Evolutionary conservation across 2,888 invertebrate genomes (phyloP), one percentile per base, ranked within the genome.

Genomic region (Trissolcus brochymenae): DNA sequence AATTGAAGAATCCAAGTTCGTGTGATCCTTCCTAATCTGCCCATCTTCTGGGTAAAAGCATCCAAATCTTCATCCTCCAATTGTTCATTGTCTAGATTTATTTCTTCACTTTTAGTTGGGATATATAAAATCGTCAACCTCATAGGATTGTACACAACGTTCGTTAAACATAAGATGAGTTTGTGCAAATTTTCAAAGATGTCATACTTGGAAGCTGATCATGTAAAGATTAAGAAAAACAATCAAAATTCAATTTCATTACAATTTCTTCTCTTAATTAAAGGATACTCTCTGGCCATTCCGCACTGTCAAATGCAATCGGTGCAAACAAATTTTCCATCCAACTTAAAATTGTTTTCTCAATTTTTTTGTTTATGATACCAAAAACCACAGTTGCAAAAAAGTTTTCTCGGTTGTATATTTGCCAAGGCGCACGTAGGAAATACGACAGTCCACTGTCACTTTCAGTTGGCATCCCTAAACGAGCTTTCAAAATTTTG

Each of bases 391-490:
- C 82, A 4, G 78, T 85, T 9, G 78, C 79, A 4, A 82, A 66
- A 80, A 88, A 88, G 81, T 88, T 86, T 0, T 83, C 81, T 4
- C 79, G 65, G 0, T 83, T 83, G 29, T 85, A 88, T 43, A 88
- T 72, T 53, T 88, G 87, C 86, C 87, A 86, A 0, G 84, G 81
- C 4, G 82, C 79, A 43, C 95, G 91, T 35, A 93, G 82, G 84
- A 95, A 95, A 81, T 95, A 95, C 0, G 92, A 92, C 17, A 95
- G 84, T 78, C 94, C 94, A 21, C 90, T 90, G 0, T 93, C 91
- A 0, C 92, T 91, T 0, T 86, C 82, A 0, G 90, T 62, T 0
- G 95, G 95, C 65, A 94, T 91, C 1, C 92, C 92, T n/a, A 92
- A 86, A 1, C 87, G 84, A 0, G 92, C 93, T 51, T 88, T 90